Evolutionary conservation across 1,140 invertebrate species (phyloP).

Genomic region (Aleiodes sp.): DNA sequence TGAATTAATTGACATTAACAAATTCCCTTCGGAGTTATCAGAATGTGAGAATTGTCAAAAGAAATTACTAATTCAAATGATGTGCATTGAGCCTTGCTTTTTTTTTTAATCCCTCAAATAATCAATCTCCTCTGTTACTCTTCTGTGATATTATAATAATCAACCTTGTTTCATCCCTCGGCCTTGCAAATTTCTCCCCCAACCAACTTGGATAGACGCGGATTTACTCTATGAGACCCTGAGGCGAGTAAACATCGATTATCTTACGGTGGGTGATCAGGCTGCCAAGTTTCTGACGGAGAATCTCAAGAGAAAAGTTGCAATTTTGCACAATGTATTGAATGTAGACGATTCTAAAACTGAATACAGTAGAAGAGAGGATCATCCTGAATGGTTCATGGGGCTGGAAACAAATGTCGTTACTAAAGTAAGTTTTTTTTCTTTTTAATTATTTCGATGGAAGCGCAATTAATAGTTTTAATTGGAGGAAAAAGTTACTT

Average conservation of each 20-base stretch:
- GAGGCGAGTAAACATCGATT: slow-evolving; percentile 72
- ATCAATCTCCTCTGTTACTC: slow-evolving; percentile 9
- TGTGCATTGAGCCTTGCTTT: background rate
- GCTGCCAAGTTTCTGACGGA: slow-evolving; percentile 73
- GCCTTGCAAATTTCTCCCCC: background rate
- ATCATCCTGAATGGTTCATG: slow-evolving; percentile 80
- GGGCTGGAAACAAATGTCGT: slow-evolving; percentile 73
- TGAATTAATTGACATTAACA: too few species aligned
- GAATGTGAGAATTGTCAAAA: too few species aligned
- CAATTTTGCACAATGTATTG: slow-evolving; percentile 60
- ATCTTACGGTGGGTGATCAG: slow-evolving; percentile 70
- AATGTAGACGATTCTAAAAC: slow-evolving; percentile 68
- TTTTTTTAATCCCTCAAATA: background rate
- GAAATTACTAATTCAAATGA: background rate
- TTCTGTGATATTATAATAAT: slow-evolving; percentile 28
- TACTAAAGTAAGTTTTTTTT: slow-evolving; percentile 68
- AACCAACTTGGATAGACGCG: slow-evolving; percentile 68
- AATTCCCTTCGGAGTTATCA: too few species aligned
- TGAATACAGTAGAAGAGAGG: slow-evolving; percentile 67
- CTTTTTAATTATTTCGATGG: slow-evolving; percentile 4
- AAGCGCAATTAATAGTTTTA: too few species aligned
- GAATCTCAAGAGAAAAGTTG: slow-evolving; percentile 73
- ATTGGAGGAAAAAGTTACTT: too few species aligned
- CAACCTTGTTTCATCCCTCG: background rate
- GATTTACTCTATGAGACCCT: slow-evolving; percentile 71